Base-by-base conservation (phyloP, 2,888 invertebrate species). In the Nemotelus nigrinus region DNA sequence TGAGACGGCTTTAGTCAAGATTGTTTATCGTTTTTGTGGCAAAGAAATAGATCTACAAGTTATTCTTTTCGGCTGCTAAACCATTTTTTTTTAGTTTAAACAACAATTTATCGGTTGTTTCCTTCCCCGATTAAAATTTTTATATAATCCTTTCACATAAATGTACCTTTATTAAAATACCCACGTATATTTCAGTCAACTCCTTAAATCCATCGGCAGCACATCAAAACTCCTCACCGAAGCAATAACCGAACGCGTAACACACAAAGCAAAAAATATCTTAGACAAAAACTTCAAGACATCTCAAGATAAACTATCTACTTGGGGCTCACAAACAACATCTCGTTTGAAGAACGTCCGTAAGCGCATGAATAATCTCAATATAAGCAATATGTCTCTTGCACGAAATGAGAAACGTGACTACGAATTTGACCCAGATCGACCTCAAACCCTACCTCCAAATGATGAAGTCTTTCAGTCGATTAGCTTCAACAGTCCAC, bases 211-310 rank as follows among this genome's bases (percentile, higher is more conserved):
- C 2, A 80, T 87, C 80, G 87, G 87, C 50, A 83, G 82, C 58
- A 86, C 87, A 2, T 87, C 87, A 3, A 87, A 85, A 78, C 81
- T 85, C 39, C 81, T 87, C 10, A 84, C 85, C 67, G 87, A 87
- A 82, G 84, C 87, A 2, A 85, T 87, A 76, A 83, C 85, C 3
- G 87, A 87, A 80, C 84, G 87, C 4, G 83, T 87, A n/a, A 83
- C 84, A 3, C 81, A 82, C 77, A 85, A 83, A 77, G 87, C 86
- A 2, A 86, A 84, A 80, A 84, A 85, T 77, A 85, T 85, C n/a
- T 77, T 87, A 45, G 86, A 87, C 77, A 85, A 84, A 80, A 87
- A 87, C 78, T 81, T 86, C 0, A 86, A 86, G 81, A 83, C 82
- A 60, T 87, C 87, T 43, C 84, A 84, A 3, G 85, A 85, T 67